Base-by-base conservation (phyloP, 2,113 vertebrate genomes). In the Colinus virginianus region DNA sequence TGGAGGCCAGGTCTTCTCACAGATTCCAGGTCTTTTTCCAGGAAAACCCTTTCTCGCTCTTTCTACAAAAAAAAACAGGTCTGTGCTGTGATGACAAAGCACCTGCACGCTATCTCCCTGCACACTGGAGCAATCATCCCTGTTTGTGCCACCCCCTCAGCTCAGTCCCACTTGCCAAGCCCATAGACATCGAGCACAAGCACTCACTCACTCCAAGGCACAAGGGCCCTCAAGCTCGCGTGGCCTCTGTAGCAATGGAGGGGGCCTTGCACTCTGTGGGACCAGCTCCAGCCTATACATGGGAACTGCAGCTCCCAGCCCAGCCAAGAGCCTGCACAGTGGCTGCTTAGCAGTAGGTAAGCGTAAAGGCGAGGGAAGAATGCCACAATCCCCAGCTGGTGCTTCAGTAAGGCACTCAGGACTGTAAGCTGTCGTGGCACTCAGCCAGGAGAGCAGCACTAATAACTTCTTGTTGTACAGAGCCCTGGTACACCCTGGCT, bases 341-440 rank as follows among this genome's bases (percentile, higher is more conserved):
- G 38, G 18, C 91, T 94, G 91, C 49, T 88, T 42, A 88, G 58
- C 94, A 96, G 95, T 63, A 94, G 93, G 64, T 51, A 32, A 85
- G 86, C 43, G 13, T 63, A 46, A 78, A 3, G 3, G 56, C 46
- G 16, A 95, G 91, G 87, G 91, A 96, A 94, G 91, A 45, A 86
- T 78, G 93, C 93, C 94, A 94, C 9, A 0, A 91, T 84, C 71
- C 85, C 94, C 96, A 96, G 93, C 96, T 95, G 95, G 69, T 92
- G 11, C 94, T 96, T 92, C 88, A 96, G 78, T 0, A 7, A 96
- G 79, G 64, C 90, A 93, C 94, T 94, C 85, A 7, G 88, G 79
- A 76, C 93, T 95, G 91, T 61, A 88, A 95, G 96, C 91, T 91
- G 80, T 55, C 0, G 0, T 95, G 95, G 95, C 94, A 88, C 43